phyloP scores from a whole-genome alignment of 2,113 vertebrate species.

The Tupaia chinensis region DNA sequence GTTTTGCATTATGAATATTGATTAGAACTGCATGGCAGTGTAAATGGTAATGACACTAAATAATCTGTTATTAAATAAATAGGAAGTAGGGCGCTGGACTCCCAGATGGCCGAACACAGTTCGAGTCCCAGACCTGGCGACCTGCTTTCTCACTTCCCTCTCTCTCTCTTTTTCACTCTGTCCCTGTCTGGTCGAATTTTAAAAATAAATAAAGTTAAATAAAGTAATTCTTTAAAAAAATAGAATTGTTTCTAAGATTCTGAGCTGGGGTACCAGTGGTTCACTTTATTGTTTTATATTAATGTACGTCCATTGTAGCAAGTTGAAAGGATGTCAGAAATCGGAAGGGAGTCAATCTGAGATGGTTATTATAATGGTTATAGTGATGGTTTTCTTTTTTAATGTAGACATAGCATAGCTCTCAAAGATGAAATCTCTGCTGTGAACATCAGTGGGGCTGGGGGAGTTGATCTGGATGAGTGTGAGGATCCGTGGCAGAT shows the following conservation, averaged over 20 bases:
- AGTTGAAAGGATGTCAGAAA: background rate
- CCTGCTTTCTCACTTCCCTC: too few relatives aligned
- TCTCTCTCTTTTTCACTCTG: too few relatives aligned
- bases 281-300: background rate
- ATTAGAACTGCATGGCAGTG: background rate
- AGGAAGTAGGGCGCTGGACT: background rate
- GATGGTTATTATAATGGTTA: background rate
- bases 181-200: too few relatives aligned
- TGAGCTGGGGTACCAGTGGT: background rate
- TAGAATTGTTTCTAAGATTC: constrained; percentile 16
- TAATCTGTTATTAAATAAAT: background rate
- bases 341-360: background rate
- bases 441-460: background rate
- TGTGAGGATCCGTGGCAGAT: background rate
- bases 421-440: constrained; percentile 3
- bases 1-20: background rate
- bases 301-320: background rate
- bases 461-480: background rate
- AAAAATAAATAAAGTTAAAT: too few relatives aligned
- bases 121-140: too few relatives aligned
- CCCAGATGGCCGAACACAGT: too few relatives aligned
- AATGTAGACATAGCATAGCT: background rate
- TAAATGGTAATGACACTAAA: background rate
- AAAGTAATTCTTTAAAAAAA: background rate
- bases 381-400: background rate